Evolutionary conservation across 2,113 vertebrate species (phyloP).

Genomic region (Pipra filicauda): DNA sequence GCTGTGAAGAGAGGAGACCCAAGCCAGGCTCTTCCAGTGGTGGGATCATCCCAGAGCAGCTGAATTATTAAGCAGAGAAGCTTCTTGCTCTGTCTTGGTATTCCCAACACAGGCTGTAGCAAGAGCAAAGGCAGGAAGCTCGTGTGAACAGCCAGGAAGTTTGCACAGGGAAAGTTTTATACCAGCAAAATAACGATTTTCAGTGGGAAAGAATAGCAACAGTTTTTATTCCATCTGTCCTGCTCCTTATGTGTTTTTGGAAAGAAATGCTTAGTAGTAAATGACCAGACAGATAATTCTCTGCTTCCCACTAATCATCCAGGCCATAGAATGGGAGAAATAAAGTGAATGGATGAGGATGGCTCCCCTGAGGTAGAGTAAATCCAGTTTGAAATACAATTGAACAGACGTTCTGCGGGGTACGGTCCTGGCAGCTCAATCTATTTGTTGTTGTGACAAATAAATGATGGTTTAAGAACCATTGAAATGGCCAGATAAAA

Average conservation of each 20-base stretch:
- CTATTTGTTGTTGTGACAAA: constrained; percentile 50
- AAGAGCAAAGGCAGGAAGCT: background rate
- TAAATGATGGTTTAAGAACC: constrained; percentile 49
- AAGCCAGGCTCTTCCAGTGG: accelerated
- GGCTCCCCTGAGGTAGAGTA: background rate
- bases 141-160: background rate
- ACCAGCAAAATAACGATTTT: background rate
- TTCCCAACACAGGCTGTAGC: background rate
- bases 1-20: background rate
- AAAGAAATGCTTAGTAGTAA: constrained; percentile 17
- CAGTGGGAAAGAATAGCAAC: background rate
- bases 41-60: background rate
- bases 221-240: constrained; percentile 9
- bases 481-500: constrained; percentile 59
- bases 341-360: constrained; percentile 47
- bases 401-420: constrained; percentile 10
- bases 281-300: constrained; percentile 47
- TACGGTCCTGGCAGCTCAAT: constrained; percentile 31
- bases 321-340: constrained; percentile 15
- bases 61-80: constrained; percentile 40
- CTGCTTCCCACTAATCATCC: constrained; percentile 6
- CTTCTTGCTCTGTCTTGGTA: background rate
- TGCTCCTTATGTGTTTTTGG: background rate
- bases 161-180: background rate
- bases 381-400: constrained; percentile 45